Base-by-base conservation (phyloP, 23 tunicate species). In the Botrylloides violaceus region DNA sequence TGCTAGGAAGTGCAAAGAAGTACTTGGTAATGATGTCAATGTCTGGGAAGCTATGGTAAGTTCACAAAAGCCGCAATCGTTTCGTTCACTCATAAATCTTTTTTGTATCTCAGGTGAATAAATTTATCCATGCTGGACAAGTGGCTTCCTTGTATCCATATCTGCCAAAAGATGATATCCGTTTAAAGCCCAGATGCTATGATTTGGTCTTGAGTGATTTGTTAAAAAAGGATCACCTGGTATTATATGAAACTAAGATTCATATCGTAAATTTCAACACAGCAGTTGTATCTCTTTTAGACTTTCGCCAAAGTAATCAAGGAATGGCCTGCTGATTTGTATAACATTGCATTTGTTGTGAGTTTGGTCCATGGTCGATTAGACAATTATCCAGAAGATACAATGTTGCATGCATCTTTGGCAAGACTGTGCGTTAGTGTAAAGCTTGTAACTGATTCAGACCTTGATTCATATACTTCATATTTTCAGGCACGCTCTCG, bases 11-110 rank as follows among this genome's bases (percentile, higher is more conserved):
- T 71, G 88, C 34, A 70, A 36, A 0, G 37, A 78, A 57, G 63
- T 88, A 1, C 80, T 88, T 18, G 96, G 96, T 32, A 88, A 88
- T 59, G 73, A 88, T 31, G 66, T 82, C 6, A 25, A 32, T 4
- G 56, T 77, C 9, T 88, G 96, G 96, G 88, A 88, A 65, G 76
- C 77, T 31, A 66, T 79, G 18, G 96, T 88, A 61, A 66, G 88
- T 70, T 35, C n/a, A n/a, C n/a, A n/a, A n/a, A n/a, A n/a, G n/a
- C n/a, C n/a, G n/a, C n/a, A n/a, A n/a, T n/a, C n/a, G n/a, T n/a
- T n/a, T n/a, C n/a, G n/a, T n/a, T n/a, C n/a, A n/a, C n/a, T 0
- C 18, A n/a, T 9, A 22, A 59, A 59, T 12, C 7, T 59, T 59
- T 24, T 60, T 60, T 20, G 22, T 1, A 36, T 68, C 9, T 20